phyloP scores from a whole-genome alignment of 2,888 invertebrate species.

The Acronicta psi region DNA sequence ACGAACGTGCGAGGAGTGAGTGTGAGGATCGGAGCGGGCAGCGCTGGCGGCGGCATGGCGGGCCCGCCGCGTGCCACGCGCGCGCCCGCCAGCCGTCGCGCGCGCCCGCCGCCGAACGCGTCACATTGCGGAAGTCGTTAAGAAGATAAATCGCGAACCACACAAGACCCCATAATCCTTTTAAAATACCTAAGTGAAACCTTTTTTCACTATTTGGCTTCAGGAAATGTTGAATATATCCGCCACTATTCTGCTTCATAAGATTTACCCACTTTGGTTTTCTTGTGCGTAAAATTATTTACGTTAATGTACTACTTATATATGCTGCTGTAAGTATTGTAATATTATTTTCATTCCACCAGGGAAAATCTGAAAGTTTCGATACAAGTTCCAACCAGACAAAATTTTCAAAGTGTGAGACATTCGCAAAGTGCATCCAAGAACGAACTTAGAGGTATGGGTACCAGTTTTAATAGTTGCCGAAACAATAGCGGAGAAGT shows the following conservation, averaged over 20 bases:
- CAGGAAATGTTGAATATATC: constrained; percentile 58
- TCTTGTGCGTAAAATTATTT: constrained; percentile 11
- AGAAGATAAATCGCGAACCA: constrained; percentile 82
- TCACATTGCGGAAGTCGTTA: constrained; percentile 82
- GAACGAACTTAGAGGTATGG: constrained; percentile 67
- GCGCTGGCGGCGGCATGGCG: constrained; percentile 22
- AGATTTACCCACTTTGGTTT: constrained; percentile 31
- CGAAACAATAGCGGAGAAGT: constrained; percentile 77
- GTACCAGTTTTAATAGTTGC: constrained; percentile 65
- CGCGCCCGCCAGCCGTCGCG: constrained; percentile 37
- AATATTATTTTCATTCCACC: constrained; percentile 43
- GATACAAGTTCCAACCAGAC: constrained; percentile 64
- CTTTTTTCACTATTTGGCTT: constrained; percentile 63
- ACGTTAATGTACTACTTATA: neutral
- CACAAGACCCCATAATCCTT: constrained; percentile 78
- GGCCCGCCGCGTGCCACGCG: constrained; percentile 22
- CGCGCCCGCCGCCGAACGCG: constrained; percentile 61
- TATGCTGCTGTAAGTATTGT: constrained; percentile 10
- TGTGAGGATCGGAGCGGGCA: constrained; percentile 62
- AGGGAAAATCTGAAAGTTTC: constrained; percentile 62
- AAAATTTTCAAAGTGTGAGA: constrained; percentile 74
- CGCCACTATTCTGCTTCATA: constrained; percentile 46
- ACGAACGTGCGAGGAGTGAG: constrained; percentile 76
- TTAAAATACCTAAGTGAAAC: constrained; percentile 73
- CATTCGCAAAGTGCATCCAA: constrained; percentile 71